These are phyloP conservation scores for Thymallus thymallus DNA, from an alignment of 2,113 vertebrate genomes.

Conservation along the genomic window DNA sequence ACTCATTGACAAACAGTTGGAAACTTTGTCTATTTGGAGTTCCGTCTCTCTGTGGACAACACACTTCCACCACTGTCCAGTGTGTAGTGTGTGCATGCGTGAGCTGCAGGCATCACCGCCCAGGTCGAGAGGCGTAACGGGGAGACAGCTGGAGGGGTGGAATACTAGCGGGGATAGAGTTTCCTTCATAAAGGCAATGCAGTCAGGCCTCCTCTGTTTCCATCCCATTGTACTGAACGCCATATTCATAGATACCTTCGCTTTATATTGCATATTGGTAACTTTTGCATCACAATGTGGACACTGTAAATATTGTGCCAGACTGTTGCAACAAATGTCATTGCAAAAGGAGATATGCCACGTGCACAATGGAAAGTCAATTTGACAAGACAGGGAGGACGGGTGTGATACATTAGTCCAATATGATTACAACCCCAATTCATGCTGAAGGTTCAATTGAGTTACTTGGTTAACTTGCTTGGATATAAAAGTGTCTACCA, in stretches of 20 bases:
- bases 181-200: conserved; percentile 49
- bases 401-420: conserved; percentile 28
- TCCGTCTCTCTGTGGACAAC: background rate
- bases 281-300: background rate
- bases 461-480: conserved; percentile 34
- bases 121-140: conserved; percentile 34
- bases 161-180: conserved; percentile 62
- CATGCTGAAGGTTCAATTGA: background rate
- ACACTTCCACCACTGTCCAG: background rate
- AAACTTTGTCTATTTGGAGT: background rate
- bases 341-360: conserved; percentile 35
- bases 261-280: background rate
- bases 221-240: conserved; percentile 2
- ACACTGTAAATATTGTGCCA: no score
- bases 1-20: background rate
- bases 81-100: conserved; percentile 19
- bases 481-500: background rate
- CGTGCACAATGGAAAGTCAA: conserved; percentile 52
- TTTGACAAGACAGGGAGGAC: background rate
- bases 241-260: background rate
- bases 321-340: background rate
- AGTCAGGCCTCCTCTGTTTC: conserved; percentile 27
- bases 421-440: no score
- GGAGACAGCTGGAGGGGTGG: conserved; percentile 64
- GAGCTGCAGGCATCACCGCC: conserved; percentile 48